Evolutionary conservation across 2,113 vertebrate species (phyloP), one percentile per base, ranked within the genome.

Genomic region (Dendrocopos noguchii): DNA sequence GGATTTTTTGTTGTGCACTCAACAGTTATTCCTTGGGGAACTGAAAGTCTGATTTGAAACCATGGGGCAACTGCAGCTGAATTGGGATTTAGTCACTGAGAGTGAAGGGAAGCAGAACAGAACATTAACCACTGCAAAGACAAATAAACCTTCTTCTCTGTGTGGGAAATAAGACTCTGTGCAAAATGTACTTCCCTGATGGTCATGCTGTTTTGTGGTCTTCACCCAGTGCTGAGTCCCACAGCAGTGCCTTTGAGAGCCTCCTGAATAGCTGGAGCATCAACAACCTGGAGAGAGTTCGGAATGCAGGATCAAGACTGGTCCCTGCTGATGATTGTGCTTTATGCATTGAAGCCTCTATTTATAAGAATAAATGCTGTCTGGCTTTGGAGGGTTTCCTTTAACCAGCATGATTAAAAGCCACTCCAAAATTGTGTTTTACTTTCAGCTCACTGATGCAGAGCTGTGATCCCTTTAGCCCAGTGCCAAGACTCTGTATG

Each of bases 361-460:
- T 81, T 91, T 93, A 39, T 81, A 87, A 81, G 71, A 94, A 68
- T 28, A 91, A 90, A 79, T 52, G 39, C 34, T 56, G 44, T 60
- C 61, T 91, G 82, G 39, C 79, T 75, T 95, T 92, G 78, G 88
- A 87, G 80, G n/a, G 27, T 76, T 95, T 94, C 39, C 90, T 92
- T 94, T 88, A 78, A 67, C 25, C 29, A 20, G 6, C 10, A 1
- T 72, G 68, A 85, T 64, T 88, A 95, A 93, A 96, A 86, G 84
- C 84, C 68, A 52, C 55, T 34, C 59, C 92, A 87, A 94, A 94
- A 19, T 44, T 15, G 5, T 12, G 67, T 20, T 21, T 71, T 56
- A 24, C 61, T 70, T 74, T 59, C 34, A 20, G 12, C 60, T 82
- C 1, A 0, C 33, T n/a, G 64, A 8, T 70, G 24, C 2, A 0